Base-by-base conservation (phyloP, 2,797 vertebrate genomes). In the Scomberomorus guttatus region DNA sequence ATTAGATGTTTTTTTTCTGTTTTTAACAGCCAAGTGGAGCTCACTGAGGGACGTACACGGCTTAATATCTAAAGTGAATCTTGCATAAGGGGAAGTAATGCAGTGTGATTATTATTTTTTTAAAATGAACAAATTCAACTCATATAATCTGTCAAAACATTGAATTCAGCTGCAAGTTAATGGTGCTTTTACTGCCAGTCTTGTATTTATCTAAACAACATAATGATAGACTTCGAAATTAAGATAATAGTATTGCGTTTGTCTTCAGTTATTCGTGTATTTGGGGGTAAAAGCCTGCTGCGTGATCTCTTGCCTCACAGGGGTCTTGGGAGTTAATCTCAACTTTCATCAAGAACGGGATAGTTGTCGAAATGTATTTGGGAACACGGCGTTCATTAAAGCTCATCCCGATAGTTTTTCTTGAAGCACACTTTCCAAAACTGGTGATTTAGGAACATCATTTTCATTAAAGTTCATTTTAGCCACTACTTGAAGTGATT, bases 1-100 rank as follows among this genome's bases (percentile, higher is more conserved):
- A 86, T 88, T 85, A 62, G 11, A 74, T 11, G 57, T 48, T 1
- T 32, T 42, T 12, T 29, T 29, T 29, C 5, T 39, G 24, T 24
- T 67, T 73, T 56, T 32, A 60, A 42, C 27, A 54, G 42, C 46
- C n/a, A 11, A 34, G 24, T 17, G 24, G 7, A 51, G 15, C 39
- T 54, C 51, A 22, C 6, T 0, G 22, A 51, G 24, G 0, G 51
- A 25, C n/a, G 17, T 0, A 20, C 66, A 42, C 22, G 48, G 15
- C 6, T 15, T 46, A 63, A 77, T 58, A 29, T 72, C 50, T 17
- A 25, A 68, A 79, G 51, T 68, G 24, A 57, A 74, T 39, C n/a
- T 64, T 20, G 18, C 50, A 27, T 32, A 12, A 29, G 48, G 37
- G 17, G 20, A 15, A 32, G 42, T 72, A 22, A 62, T 52, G 2